These are phyloP conservation scores for Heteronetta atricapilla DNA, from an alignment of 2,113 vertebrate species.

Conservation along the genomic window DNA sequence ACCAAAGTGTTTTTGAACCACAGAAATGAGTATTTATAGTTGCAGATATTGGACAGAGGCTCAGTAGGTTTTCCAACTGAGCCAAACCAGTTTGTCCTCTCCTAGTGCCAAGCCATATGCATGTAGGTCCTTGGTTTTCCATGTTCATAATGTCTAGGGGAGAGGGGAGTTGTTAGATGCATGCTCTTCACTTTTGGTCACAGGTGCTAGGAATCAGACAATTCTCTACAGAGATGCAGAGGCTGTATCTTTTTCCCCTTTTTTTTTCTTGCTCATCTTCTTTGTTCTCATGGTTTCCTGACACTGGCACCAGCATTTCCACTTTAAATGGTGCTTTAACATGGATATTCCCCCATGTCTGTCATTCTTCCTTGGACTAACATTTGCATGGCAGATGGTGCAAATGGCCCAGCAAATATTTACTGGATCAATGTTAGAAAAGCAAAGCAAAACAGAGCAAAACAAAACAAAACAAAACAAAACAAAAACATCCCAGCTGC, in stretches of 20 bases:
- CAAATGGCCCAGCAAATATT: constrained; percentile 79
- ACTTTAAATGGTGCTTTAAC: constrained; percentile 67
- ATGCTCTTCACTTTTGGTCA: neutral
- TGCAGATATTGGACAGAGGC: constrained; percentile 8
- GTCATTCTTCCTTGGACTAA: constrained; percentile 68
- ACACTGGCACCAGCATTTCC: constrained; percentile 14
- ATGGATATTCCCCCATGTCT: constrained; percentile 55
- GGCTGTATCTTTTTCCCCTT: neutral
- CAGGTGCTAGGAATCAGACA: neutral
- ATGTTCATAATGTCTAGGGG: neutral
- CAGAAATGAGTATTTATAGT: neutral
- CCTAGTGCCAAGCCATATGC: neutral
- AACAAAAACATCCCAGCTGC: constrained; percentile 63
- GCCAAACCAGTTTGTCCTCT: constrained; percentile 4
- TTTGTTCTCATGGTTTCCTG: constrained; percentile 23
- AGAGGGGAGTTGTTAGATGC: neutral
- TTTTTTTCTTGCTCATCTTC: neutral
- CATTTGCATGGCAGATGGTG: constrained; percentile 78
- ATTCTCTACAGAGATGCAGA: neutral
- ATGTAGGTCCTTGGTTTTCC: neutral
- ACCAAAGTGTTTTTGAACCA: neutral
- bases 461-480: constrained; percentile 5
- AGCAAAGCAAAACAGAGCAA: constrained; percentile 4
- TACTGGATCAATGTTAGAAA: constrained; percentile 73
- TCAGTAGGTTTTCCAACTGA: neutral